Evolutionary conservation across 2,888 invertebrate species (phyloP), one percentile per base, ranked within the genome.

Genomic region (Xanthostigma xanthostigma): DNA sequence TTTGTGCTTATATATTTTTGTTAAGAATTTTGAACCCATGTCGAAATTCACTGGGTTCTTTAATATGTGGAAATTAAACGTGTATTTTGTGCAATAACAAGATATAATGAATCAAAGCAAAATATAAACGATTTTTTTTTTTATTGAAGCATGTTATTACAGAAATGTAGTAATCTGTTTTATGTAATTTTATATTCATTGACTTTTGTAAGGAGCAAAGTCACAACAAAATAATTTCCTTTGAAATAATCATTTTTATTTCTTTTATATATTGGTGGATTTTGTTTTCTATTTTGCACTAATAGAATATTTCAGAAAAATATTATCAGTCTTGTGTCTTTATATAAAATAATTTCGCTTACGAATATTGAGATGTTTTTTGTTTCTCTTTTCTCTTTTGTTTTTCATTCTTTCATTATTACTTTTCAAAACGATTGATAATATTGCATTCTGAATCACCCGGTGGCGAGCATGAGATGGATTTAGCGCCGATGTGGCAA

Each of bases 241-340:
- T 62, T 66, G 64, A 17, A 17, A 4, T 17, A 17, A 3, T 17
- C 4, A 17, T 57, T 62, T 62, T 67, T 65, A 62, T 67, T 64
- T 65, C 64, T 43, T 53, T 56, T 60, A 50, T 57, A 57, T 54
- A 54, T 53, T 55, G 54, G 53, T 57, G 51, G 54, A 52, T 53
- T 56, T 56, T 53, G 50, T 17, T 42, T 47, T 42, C 38, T 38
- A 10, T 47, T 37, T 45, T 14, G 40, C 44, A 36, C 35, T 33
- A 13, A 41, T 17, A 37, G 11, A 14, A 36, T 33, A 5, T 11
- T 45, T 17, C 38, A 36, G 34, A 38, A 36, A 40, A 39, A 39
- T 39, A 33, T 39, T 37, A 17, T 11, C n/a, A 13, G 36, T 11
- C 13, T 36, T 45, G 12, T 45, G 12, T 14, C 13, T 9, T 39